phyloP scores from a whole-genome alignment of 1,140 invertebrate species.

The Solenopsis fugax region DNA sequence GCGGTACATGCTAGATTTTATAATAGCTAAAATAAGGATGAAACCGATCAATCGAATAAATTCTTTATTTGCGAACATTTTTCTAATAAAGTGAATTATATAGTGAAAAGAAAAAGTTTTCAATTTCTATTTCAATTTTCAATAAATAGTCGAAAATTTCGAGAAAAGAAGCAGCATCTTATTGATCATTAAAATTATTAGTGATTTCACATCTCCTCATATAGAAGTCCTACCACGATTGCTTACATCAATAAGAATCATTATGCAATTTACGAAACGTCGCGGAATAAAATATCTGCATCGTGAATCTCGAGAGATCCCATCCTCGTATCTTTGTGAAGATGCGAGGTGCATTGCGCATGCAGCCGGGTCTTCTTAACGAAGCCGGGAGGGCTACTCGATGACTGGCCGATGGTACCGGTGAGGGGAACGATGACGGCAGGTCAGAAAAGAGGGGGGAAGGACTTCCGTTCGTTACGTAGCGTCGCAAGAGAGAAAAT shows the following conservation, averaged over 20 bases:
- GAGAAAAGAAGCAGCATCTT: not conserved
- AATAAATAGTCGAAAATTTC: not conserved
- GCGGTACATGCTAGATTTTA: not conserved
- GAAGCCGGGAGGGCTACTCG: conserved; percentile 71
- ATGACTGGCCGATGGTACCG: conserved; percentile 71
- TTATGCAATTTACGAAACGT: conserved; percentile 11
- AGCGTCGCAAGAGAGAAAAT: conserved; percentile 79
- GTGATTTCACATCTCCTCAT: not conserved
- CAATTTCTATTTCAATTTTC: not conserved
- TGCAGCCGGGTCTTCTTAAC: conserved; percentile 68
- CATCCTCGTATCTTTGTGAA: conserved; percentile 3
- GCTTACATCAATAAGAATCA: not conserved
- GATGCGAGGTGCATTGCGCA: conserved; percentile 56
- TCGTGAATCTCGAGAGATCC: not conserved
- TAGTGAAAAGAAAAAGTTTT: not conserved
- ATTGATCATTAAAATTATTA: not conserved
- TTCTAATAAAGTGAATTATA: not conserved
- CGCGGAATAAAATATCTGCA: conserved; percentile 2
- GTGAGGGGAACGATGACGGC: conserved; percentile 70
- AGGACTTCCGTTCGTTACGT: conserved; percentile 67
- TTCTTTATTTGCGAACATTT: not conserved
- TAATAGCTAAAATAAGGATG: not conserved
- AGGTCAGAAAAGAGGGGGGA: conserved; percentile 42
- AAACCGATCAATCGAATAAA: conserved; percentile 5
- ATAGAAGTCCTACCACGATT: not conserved